Percentiles rank a stretch among this genome's conserved stretches.
These are phyloP conservation scores for Phengaris arion DNA, from an alignment of 2,888 invertebrate genomes.

Conservation along the genomic window DNA sequence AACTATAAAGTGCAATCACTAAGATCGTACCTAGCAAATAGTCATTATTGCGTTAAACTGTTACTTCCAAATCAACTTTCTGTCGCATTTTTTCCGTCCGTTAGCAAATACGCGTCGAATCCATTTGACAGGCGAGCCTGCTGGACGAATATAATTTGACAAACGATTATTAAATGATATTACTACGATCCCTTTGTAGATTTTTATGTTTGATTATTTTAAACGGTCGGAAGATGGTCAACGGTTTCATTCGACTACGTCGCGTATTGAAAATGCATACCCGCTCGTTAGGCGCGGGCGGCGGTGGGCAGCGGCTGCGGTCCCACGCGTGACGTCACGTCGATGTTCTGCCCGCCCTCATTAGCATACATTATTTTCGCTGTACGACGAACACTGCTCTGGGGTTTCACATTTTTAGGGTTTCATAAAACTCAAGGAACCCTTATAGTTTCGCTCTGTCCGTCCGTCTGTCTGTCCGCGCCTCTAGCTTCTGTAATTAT, in stretches of 20 bases:
- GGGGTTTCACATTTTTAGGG: conserved; percentile 60
- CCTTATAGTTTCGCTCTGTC: no score
- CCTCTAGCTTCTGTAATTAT: no score
- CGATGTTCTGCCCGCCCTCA: conserved; percentile 65
- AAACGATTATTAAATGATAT: conserved; percentile 9
- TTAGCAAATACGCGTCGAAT: not conserved
- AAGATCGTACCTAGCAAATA: no score
- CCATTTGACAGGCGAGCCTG: not conserved
- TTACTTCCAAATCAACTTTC: not conserved
- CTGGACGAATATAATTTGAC: not conserved
- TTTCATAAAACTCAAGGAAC: no score
- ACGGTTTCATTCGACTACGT: conserved; percentile 40
- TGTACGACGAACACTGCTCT: conserved; percentile 66
- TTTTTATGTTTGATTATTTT: conserved; percentile 35
- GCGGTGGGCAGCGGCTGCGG: conserved; percentile 57
- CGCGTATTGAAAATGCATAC: conserved; percentile 68
- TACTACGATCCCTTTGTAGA: not conserved
- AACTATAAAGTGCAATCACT: not conserved
- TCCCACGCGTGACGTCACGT: conserved; percentile 75
- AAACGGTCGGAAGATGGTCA: conserved; percentile 39
- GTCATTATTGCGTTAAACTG: not conserved
- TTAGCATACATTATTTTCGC: conserved; percentile 78
- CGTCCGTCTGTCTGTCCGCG: no score
- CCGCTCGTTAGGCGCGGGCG: conserved; percentile 68
- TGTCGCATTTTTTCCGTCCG: not conserved